Conservation (phyloP, 1,140 invertebrate species). For the Zaprionus capensis region DNA sequence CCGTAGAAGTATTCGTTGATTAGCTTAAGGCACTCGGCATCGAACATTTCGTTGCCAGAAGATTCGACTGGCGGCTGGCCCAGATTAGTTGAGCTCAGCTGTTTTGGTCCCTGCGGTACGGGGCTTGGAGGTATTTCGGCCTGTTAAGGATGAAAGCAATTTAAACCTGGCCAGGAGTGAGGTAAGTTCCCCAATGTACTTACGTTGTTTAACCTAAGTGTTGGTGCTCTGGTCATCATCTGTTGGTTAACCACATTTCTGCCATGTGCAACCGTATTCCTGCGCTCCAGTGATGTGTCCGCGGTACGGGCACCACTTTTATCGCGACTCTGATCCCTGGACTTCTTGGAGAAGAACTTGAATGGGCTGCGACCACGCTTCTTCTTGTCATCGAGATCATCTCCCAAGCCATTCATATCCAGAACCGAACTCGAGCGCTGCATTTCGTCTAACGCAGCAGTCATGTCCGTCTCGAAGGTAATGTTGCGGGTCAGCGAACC, state of each 20-base stretch:
- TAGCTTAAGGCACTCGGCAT: conserved; percentile 93
- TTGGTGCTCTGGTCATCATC: conserved; percentile 72
- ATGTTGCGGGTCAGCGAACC: conserved; percentile 88
- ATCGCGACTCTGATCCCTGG: conserved; percentile 80
- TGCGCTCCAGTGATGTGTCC: conserved; percentile 73
- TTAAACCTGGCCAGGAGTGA: conserved; percentile 64
- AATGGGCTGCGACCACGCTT: conserved; percentile 95
- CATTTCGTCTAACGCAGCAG: conserved; percentile 84
- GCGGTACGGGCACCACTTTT: conserved; percentile 56
- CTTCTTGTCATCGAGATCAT: conserved; percentile 90
- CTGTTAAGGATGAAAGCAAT: conserved; percentile 16
- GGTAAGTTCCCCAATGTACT: not conserved
- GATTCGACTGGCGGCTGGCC: conserved; percentile 89
- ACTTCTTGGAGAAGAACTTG: conserved; percentile 87
- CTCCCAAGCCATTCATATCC: conserved; percentile 88
- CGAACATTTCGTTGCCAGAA: conserved; percentile 93
- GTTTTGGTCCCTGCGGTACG: conserved; percentile 89
- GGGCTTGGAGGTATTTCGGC: conserved; percentile 74
- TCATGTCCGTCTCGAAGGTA: conserved; percentile 69
- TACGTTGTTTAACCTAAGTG: conserved; percentile 70
- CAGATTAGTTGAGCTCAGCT: conserved; percentile 88
- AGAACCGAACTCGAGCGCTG: conserved; percentile 90
- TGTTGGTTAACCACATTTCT: conserved; percentile 80
- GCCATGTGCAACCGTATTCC: conserved; percentile 80
- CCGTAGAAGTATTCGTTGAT: conserved; percentile 99